phyloP scores from a whole-genome alignment of 2,888 invertebrate species.

The Drosophila maculinotata region DNA sequence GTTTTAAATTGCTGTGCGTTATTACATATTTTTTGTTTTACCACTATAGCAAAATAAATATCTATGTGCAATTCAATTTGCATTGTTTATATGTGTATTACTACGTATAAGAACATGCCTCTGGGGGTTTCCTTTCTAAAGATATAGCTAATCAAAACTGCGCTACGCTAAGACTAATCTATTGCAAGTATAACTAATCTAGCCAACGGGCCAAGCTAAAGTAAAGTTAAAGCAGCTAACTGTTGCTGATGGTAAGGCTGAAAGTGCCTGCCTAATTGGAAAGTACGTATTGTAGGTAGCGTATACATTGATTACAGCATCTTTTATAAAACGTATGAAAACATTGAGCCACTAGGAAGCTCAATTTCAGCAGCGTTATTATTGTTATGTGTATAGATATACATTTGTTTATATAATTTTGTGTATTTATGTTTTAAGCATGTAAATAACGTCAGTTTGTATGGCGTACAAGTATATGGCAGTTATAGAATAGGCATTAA shows the following conservation, averaged over 20 bases:
- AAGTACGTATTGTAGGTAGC: slow-evolving; percentile 24
- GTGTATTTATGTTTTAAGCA: slow-evolving; percentile 11
- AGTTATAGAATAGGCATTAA: slow-evolving; percentile 29
- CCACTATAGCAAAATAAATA: slow-evolving; percentile 47
- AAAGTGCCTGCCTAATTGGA: slow-evolving; percentile 11
- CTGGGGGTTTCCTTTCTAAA: slow-evolving; percentile 18
- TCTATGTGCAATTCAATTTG: slow-evolving; percentile 16
- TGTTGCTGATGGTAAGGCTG: slow-evolving; percentile 23
- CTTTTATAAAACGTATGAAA: slow-evolving; percentile 43
- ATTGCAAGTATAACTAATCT: slow-evolving; percentile 27
- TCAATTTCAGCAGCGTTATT: slow-evolving; percentile 37
- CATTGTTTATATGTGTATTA: slow-evolving; percentile 8
- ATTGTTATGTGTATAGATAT: slow-evolving; percentile 9
- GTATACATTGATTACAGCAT: slow-evolving; percentile 20
- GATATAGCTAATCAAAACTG: slow-evolving; percentile 33
- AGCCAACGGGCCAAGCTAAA: slow-evolving; percentile 65
- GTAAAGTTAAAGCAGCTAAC: slow-evolving; percentile 48
- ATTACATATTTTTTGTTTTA: slow-evolving; percentile 42
- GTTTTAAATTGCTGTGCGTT: slow-evolving; percentile 45
- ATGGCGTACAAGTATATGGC: slow-evolving; percentile 30
- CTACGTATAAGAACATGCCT: slow-evolving; percentile 38
- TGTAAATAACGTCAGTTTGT: slow-evolving; percentile 6
- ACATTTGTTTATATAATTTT: no score
- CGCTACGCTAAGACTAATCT: slow-evolving; percentile 58
- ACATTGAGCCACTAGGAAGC: slow-evolving; percentile 30